Evolutionary conservation across 2,888 invertebrate genomes (phyloP).

Genomic region (Idaea biselata): DNA sequence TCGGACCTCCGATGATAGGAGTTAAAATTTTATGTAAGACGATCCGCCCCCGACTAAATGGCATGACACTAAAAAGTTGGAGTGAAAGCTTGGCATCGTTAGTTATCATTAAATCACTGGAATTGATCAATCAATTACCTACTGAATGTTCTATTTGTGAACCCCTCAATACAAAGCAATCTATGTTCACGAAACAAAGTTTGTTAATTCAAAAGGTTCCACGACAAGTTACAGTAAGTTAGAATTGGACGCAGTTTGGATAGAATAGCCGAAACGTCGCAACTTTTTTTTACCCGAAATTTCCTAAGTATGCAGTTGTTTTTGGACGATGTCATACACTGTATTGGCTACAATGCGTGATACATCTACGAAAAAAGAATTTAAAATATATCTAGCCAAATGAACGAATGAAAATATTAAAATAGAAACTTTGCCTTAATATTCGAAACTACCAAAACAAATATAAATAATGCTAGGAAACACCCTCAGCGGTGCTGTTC

Average conservation of each 20-base stretch:
- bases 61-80: not conserved
- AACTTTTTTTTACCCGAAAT: constrained; percentile 11
- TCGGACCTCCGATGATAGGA: no score
- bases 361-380: not conserved
- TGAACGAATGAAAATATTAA: not conserved
- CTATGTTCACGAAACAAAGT: constrained; percentile 33
- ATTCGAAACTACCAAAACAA: not conserved
- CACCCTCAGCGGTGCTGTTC: not conserved
- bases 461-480: not conserved
- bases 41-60: no score
- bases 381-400: not conserved
- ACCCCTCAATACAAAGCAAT: not conserved
- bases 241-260: constrained; percentile 56
- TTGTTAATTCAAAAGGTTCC: constrained; percentile 58
- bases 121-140: not conserved
- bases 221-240: constrained; percentile 45
- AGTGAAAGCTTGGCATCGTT: not conserved
- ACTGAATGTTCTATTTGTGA: not conserved
- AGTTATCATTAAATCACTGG: not conserved
- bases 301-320: not conserved
- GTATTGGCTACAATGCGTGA: not conserved
- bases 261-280: constrained; percentile 37
- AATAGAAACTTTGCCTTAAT: constrained; percentile 1
- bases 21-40: no score
- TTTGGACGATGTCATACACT: not conserved